Evolutionary conservation across 2,797 vertebrate genomes (phyloP).

Genomic region (Mormyrus hasselquistii): DNA sequence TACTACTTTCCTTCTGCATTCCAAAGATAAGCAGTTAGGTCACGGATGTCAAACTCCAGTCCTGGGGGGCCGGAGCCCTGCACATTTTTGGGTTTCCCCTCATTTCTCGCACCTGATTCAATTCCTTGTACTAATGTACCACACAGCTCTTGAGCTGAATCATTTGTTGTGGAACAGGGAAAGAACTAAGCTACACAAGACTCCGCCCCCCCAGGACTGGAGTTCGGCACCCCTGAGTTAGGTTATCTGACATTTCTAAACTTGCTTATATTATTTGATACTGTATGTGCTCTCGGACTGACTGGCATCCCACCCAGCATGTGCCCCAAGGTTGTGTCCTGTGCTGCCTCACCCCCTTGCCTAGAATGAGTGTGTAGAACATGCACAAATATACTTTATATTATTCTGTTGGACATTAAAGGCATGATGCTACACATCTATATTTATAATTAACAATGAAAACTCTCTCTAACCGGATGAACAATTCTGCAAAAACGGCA

Average conservation of each 20-base stretch:
- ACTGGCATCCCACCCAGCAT: neutral
- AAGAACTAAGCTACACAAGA: neutral
- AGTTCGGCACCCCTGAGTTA: neutral
- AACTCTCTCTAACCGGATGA: neutral
- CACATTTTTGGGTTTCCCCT: neutral
- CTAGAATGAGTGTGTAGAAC: neutral
- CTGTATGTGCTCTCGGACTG: neutral
- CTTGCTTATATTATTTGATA: neutral
- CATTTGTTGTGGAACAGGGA: neutral
- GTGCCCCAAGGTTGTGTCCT: neutral
- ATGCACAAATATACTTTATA: neutral
- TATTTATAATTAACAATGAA: neutral
- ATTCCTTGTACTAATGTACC: neutral
- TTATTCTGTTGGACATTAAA: neutral
- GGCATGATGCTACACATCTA: neutral
- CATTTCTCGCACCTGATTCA: neutral
- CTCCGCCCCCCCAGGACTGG: neutral
- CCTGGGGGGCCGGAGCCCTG: neutral
- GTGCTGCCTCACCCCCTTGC: neutral
- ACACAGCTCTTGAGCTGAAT: neutral
- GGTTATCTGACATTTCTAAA: neutral
- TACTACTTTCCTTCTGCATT: neutral
- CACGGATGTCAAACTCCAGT: neutral
- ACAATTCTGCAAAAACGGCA: neutral
- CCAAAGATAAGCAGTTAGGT: neutral